Percentiles rank a stretch among this genome's conserved stretches.
phyloP scores from a whole-genome alignment of 2,888 invertebrate genomes.

The Philopedon plagiatum region DNA sequence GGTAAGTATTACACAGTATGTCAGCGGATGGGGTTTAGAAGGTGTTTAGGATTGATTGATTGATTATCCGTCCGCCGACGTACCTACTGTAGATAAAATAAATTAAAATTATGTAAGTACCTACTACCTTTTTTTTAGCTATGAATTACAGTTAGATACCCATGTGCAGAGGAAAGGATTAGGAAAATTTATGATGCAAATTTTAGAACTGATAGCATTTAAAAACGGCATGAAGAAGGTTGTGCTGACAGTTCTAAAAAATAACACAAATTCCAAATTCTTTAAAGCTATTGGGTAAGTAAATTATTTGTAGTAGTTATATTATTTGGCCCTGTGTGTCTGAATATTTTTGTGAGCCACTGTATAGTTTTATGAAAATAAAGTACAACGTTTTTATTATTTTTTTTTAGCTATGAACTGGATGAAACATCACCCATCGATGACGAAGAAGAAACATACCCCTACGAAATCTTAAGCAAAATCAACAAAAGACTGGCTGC shows the following conservation, averaged over 20 bases:
- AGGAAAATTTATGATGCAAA: slow-evolving; percentile 85
- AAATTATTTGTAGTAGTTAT: slow-evolving; percentile 4
- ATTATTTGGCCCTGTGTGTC: background rate
- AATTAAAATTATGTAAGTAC: no score
- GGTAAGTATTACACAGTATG: slow-evolving; percentile 71
- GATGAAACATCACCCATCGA: slow-evolving; percentile 80
- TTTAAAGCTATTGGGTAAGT: slow-evolving; percentile 83
- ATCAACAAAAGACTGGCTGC: slow-evolving; percentile 65
- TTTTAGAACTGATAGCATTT: slow-evolving; percentile 82
- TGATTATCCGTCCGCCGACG: no score
- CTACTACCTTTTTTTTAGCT: slow-evolving; percentile 78
- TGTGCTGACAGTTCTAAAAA: slow-evolving; percentile 85
- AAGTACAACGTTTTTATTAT: background rate
- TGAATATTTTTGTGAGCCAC: no score
- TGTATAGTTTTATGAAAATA: no score
- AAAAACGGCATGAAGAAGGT: slow-evolving; percentile 85
- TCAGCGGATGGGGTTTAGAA: background rate
- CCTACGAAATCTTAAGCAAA: slow-evolving; percentile 78
- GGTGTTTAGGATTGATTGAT: no score
- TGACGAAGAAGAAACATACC: slow-evolving; percentile 71
- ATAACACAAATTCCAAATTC: slow-evolving; percentile 82
- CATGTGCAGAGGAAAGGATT: slow-evolving; percentile 82
- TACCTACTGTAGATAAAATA: no score
- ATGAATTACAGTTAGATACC: slow-evolving; percentile 88
- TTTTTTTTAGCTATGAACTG: slow-evolving; percentile 71